Evolutionary conservation across 2,888 invertebrate genomes (phyloP), one percentile per base, ranked within the genome.

Genomic region (Punctoribates punctum): DNA sequence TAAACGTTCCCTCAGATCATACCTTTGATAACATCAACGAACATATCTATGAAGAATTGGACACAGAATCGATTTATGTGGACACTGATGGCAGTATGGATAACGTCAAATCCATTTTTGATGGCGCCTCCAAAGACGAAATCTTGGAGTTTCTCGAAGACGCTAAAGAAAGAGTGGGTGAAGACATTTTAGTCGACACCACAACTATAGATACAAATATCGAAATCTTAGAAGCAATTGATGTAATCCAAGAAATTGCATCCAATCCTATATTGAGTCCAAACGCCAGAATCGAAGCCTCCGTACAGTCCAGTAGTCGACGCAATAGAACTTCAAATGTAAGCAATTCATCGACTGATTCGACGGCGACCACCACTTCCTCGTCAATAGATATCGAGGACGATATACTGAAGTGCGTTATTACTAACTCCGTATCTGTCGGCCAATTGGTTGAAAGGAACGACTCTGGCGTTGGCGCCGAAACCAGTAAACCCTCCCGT

Each of bases 401-500:
- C 15, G 73, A 62, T n/a, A 38, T 72, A 38, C 25, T 65, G 0
- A 73, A 73, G 73, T 57, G 62, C 38, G 73, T 42, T 23, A 73
- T 73, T 25, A 57, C 73, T 75, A 72, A 72, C 48, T 72, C 72
- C 3, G 25, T 38, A 48, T 72, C 72, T 23, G 72, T 54, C 73
- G 78, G 54, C 75, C 78, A 11, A 88, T 89, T 3, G 93, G 90
- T 94, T 80, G 94, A 94, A 85, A 87, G 95, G 79, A 94, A 94
- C 82, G 94, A 94, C 84, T 94, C 94, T 23, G 95, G 94, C 1
- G 94, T 94, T 1, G 94, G 94, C 73, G 93, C 93, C 4, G 94
- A 94, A 84, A 94, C 94, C 9, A 92, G 92, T 83, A 93, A 93
- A 83, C 90, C 91, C 76, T 91, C 92, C 76, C 88, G 93, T 81